Evolutionary conservation across 2,888 invertebrate species (phyloP).

Genomic region (Epinotia ramella): DNA sequence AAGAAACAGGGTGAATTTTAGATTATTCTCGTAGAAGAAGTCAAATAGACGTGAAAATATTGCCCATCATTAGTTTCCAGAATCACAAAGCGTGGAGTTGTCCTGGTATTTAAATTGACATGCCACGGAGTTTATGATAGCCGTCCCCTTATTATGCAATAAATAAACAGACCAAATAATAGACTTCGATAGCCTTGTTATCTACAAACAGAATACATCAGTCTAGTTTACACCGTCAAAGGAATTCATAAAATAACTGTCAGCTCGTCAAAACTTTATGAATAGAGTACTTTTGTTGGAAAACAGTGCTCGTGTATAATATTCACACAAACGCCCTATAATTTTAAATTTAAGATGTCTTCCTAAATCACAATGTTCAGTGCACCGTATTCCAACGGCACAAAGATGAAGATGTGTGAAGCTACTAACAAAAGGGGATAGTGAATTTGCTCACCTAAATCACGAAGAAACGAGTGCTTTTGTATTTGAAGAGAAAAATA

Average conservation of each 20-base stretch:
- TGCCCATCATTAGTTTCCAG: constrained; percentile 16
- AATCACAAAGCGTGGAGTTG: constrained; percentile 20
- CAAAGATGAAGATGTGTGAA: constrained; percentile 11
- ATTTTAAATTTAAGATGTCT: constrained; percentile 37
- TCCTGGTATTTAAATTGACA: constrained; percentile 33
- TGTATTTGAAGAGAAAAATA: constrained; percentile 42
- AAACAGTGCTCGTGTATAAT: constrained; percentile 35
- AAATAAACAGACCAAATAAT: constrained; percentile 39
- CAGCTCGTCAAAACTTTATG: constrained; percentile 57
- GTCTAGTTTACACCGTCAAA: constrained; percentile 31
- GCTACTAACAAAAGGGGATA: constrained; percentile 21
- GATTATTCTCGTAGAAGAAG: background rate
- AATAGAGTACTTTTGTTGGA: constrained; percentile 37
- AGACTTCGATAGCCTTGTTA: constrained; percentile 35
- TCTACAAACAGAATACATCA: constrained; percentile 34
- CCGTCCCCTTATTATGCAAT: constrained; percentile 20
- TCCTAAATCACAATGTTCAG: background rate
- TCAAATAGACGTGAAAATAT: constrained; percentile 22
- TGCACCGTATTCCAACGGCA: constrained; percentile 4
- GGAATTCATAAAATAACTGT: constrained; percentile 51
- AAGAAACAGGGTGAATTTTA: background rate
- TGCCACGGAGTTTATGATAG: constrained; percentile 18
- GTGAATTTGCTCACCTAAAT: constrained; percentile 61
- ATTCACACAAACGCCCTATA: constrained; percentile 42
- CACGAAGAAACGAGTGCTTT: constrained; percentile 59